These are phyloP conservation scores for Bothrops jararaca DNA, from an alignment of 2,113 vertebrate species.

Conservation along the genomic window DNA sequence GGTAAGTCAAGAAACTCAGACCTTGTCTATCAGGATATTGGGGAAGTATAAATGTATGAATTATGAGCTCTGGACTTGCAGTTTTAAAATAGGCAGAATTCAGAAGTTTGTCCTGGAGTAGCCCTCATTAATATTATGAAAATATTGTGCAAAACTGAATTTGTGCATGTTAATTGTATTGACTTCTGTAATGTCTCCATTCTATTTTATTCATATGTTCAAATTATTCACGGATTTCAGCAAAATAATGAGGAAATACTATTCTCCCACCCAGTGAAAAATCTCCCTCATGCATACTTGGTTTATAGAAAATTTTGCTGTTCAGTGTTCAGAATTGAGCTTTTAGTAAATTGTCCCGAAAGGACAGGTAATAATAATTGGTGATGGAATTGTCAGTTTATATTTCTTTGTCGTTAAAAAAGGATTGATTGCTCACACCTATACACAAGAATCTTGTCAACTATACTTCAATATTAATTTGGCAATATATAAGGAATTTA, in stretches of 20 bases:
- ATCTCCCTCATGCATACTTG: constrained; percentile 20
- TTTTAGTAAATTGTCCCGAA: constrained; percentile 31
- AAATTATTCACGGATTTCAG: constrained; percentile 21
- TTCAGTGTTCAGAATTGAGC: constrained; percentile 41
- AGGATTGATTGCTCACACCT: neutral
- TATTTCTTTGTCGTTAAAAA: neutral
- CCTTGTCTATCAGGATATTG: neutral
- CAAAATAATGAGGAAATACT: constrained; percentile 40
- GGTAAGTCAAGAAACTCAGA: neutral
- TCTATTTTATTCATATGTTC: neutral
- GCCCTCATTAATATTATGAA: neutral
- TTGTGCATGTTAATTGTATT: neutral
- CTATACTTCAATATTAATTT: too few relatives aligned
- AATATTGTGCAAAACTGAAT: neutral
- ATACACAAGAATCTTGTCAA: too few relatives aligned
- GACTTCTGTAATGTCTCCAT: neutral
- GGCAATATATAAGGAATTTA: too few relatives aligned
- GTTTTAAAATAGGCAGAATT: neutral
- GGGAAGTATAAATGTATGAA: neutral
- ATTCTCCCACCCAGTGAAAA: neutral
- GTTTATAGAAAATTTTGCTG: constrained; percentile 26
- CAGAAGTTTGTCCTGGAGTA: neutral
- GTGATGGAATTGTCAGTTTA: neutral
- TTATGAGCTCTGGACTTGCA: neutral
- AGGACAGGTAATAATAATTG: constrained; percentile 32